Evolutionary conservation across 2,113 vertebrate genomes (phyloP).

Genomic region (Siniperca chuatsi): DNA sequence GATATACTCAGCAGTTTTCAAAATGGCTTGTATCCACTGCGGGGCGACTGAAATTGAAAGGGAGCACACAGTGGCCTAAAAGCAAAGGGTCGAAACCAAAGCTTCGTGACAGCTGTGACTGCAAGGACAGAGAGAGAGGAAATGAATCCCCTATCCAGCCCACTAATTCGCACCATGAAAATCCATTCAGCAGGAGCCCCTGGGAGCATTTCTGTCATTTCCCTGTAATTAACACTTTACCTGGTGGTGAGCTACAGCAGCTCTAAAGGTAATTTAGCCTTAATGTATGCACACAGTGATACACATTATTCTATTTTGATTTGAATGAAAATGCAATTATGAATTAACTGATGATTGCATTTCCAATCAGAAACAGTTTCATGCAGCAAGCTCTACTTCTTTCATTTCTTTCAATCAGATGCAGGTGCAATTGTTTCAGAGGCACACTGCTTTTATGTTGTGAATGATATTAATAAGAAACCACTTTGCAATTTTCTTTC

Average conservation of each 20-base stretch:
- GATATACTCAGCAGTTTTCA: slow-evolving; percentile 70
- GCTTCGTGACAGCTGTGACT: slow-evolving; percentile 52
- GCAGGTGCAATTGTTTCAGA: slow-evolving; percentile 13
- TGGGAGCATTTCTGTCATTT: slow-evolving; percentile 60
- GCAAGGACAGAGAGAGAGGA: neutral
- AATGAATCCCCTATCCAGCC: slow-evolving; percentile 26
- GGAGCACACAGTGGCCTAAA: slow-evolving; percentile 56
- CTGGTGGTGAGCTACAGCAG: slow-evolving; percentile 43
- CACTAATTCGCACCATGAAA: slow-evolving; percentile 55
- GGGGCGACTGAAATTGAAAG: slow-evolving; percentile 57
- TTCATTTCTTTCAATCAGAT: slow-evolving; percentile 15
- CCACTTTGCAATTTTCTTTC: neutral
- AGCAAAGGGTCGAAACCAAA: slow-evolving; percentile 48
- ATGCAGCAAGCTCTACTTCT: neutral
- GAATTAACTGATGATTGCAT: slow-evolving; percentile 26
- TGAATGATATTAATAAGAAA: slow-evolving; percentile 3
- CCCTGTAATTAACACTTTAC: slow-evolving; percentile 68
- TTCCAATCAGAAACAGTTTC: slow-evolving; percentile 47
- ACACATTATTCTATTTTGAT: slow-evolving; percentile 42
- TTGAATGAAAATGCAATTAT: slow-evolving; percentile 40
- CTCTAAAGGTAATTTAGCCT: slow-evolving; percentile 44
- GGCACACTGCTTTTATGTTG: neutral
- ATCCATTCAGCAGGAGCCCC: slow-evolving; percentile 34
- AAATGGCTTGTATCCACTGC: slow-evolving; percentile 49
- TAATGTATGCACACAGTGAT: slow-evolving; percentile 47